These are phyloP conservation scores for Psilanteris sp. DNA, from an alignment of 1,140 invertebrate species.

Conservation along the genomic window DNA sequence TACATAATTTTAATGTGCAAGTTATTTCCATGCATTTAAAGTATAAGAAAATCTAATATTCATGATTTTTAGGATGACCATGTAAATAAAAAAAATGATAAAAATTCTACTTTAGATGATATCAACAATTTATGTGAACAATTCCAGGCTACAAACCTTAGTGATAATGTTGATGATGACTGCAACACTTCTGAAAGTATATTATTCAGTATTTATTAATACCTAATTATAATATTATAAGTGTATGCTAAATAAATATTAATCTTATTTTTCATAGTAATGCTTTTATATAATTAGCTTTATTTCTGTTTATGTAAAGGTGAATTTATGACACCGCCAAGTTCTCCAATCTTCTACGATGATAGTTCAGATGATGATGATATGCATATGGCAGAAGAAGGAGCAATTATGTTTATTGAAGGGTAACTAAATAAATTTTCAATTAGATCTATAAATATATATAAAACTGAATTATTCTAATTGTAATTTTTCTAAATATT, in stretches of 20 bases:
- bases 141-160: constrained; percentile 46
- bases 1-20: too few relatives aligned
- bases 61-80: constrained; percentile 46
- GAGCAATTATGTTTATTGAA: constrained; percentile 79
- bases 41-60: too few relatives aligned
- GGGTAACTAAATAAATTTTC: too few relatives aligned
- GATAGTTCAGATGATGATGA: constrained; percentile 71
- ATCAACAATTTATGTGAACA: constrained; percentile 55
- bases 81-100: constrained; percentile 38
- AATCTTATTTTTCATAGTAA: too few relatives aligned
- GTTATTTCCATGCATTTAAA: too few relatives aligned
- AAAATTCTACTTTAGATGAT: constrained; percentile 50
- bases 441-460: too few relatives aligned
- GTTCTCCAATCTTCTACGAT: constrained; percentile 70
- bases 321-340: constrained; percentile 79
- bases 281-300: too few relatives aligned
- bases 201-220: too few relatives aligned
- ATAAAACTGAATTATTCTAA: neutral
- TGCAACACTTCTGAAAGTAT: constrained; percentile 31
- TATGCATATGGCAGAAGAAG: constrained; percentile 77
- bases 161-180: constrained; percentile 22
- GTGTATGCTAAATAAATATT: too few relatives aligned
- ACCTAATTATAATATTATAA: too few relatives aligned
- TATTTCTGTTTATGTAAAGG: constrained; percentile 34
- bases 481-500: too few relatives aligned